These are phyloP conservation scores for Dendrolimus houi DNA, from an alignment of 2,888 invertebrate species.

Conservation along the genomic window DNA sequence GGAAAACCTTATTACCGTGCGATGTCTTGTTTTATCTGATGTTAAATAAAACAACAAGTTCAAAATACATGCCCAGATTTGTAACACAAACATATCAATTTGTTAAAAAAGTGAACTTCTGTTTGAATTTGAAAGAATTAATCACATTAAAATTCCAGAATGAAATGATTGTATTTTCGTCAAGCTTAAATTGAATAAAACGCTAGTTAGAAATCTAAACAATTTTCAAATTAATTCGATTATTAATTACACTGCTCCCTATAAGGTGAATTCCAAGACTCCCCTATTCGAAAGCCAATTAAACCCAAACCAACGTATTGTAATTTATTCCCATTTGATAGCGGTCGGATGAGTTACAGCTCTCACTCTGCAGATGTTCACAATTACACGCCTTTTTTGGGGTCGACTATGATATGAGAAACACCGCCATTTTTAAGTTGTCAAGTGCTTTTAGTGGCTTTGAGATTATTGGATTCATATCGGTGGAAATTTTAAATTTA, in stretches of 20 bases:
- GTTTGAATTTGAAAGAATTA: too few relatives aligned
- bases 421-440: neutral
- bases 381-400: constrained; percentile 43
- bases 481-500: too few relatives aligned
- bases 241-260: neutral
- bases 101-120: too few relatives aligned
- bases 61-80: too few relatives aligned
- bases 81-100: too few relatives aligned
- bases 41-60: too few relatives aligned
- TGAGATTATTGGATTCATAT: too few relatives aligned
- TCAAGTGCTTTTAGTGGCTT: neutral
- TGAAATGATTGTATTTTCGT: too few relatives aligned
- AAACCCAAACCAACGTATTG: constrained; percentile 19
- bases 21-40: too few relatives aligned
- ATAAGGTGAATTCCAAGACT: neutral
- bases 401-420: neutral
- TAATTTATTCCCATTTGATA: constrained; percentile 37
- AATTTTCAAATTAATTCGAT: neutral
- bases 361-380: constrained; percentile 52
- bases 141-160: too few relatives aligned
- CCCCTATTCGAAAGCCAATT: constrained; percentile 20
- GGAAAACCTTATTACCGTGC: too few relatives aligned
- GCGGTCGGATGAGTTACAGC: constrained; percentile 14
- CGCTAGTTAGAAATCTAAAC: neutral
- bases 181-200: too few relatives aligned